Evolutionary conservation across 2,113 vertebrate genomes (phyloP), one percentile per base, ranked within the genome.

Genomic region (Oreotrochilus melanogaster): DNA sequence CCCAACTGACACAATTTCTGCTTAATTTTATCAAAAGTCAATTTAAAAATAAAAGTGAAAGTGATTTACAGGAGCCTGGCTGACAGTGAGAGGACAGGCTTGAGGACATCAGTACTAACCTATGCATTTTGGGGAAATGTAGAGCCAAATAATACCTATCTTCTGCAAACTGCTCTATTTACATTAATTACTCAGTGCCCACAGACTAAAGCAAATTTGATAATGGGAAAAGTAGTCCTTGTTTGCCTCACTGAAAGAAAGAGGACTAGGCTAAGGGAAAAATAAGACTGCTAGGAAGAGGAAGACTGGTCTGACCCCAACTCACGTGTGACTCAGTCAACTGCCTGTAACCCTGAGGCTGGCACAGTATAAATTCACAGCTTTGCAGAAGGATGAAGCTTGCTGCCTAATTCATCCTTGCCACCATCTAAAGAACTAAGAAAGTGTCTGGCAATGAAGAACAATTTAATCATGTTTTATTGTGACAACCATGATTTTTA

Each of bases 391-490:
- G 48, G 88, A 92, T 62, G 84, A 92, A 92, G 83, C 72, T 86
- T 15, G 14, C 65, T 96, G 73, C 80, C 78, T 92, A 91, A 91
- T 97, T 95, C 89, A 92, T 97, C 89, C 88, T 73, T 95, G 87
- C 84, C 92, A 94, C 69, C 80, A 83, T 64, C 91, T 91, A 33
- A 85, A 95, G 95, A 96, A 95, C 89, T 88, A 73, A 96, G 87
- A 93, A 82, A 74, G 92, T 88, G 85, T 33, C 80, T 95, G 91
- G 81, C 76, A 53, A 97, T 65, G 95, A 97, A 97, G 94, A 92
- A 67, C 67, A 76, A 93, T 96, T 98, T 95, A 93, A 97, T 98
- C 96, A 97, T 25, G 24, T 88, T 96, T 90, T 90, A 96, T 70
- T 71, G 78, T 97, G 97, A 97, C 96, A 97, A 82, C 95, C 88